Conservation (phyloP, 2,797 vertebrate species). For the Pantherophis alleghaniensis region DNA sequence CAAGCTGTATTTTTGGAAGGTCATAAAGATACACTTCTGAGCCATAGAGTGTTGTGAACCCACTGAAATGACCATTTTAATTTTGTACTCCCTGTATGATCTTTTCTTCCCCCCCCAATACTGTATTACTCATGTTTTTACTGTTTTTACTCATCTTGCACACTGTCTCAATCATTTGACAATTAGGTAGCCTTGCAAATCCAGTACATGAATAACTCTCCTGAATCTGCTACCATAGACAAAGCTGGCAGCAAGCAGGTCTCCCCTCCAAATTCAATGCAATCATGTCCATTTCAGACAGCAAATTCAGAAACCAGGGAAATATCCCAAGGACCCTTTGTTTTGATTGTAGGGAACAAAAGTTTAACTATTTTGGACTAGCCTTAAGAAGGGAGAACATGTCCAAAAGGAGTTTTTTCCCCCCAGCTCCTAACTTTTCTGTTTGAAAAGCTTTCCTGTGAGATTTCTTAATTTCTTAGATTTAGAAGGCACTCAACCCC, state of each 20-base stretch:
- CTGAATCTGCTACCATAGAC: not conserved
- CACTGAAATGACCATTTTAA: not conserved
- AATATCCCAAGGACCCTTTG: not conserved
- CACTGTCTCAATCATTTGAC: not conserved
- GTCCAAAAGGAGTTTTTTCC: not conserved
- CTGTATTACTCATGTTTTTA: not conserved
- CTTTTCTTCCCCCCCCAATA: too few relatives aligned
- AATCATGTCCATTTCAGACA: not conserved
- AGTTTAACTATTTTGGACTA: not conserved
- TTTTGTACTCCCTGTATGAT: not conserved
- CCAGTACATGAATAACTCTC: not conserved
- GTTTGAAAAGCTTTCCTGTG: not conserved
- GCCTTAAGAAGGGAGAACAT: not conserved
- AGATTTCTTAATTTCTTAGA: not conserved
- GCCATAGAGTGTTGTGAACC: not conserved
- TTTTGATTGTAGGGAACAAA: not conserved
- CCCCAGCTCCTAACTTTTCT: not conserved
- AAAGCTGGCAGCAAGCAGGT: not conserved
- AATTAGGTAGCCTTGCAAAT: not conserved
- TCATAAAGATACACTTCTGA: not conserved
- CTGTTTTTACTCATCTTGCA: not conserved
- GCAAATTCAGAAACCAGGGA: not conserved
- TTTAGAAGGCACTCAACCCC: not conserved
- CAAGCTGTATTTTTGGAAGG: not conserved
- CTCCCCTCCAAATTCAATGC: not conserved